Conservation (phyloP, 2,888 invertebrate genomes). For the Brachypterus glaber region DNA sequence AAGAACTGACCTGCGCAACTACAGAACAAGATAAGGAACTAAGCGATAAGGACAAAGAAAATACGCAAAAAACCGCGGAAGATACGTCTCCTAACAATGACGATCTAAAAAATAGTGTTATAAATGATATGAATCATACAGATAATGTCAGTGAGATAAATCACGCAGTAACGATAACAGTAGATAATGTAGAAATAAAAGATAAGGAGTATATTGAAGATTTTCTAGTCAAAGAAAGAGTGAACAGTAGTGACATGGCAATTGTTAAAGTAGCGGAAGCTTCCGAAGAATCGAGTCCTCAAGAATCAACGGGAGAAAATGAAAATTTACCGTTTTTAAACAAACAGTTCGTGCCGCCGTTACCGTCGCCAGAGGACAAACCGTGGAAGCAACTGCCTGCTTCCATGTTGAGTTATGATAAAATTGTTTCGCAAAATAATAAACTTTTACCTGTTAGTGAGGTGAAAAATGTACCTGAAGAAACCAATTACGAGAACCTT, state of each 20-base stretch:
- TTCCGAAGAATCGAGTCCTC: conserved; percentile 12
- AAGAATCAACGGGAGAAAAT: conserved; percentile 10
- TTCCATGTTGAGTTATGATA: conserved; percentile 26
- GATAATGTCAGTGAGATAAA: conserved; percentile 2
- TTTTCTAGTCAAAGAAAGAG: conserved; percentile 12
- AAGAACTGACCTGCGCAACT: conserved; percentile 39
- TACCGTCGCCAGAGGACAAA: conserved; percentile 40
- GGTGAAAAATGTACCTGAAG: conserved; percentile 4
- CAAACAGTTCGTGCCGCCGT: conserved; percentile 29
- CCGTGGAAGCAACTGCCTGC: conserved; percentile 37
- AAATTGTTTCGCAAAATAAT: conserved; percentile 14
- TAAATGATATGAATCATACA: neutral
- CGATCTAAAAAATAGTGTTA: conserved; percentile 12
- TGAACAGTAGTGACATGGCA: conserved; percentile 1
- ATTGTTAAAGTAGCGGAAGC: conserved; percentile 8
- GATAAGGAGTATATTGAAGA: conserved; percentile 5
- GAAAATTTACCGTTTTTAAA: conserved; percentile 11
- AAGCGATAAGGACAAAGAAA: neutral
- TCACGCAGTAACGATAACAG: too few relatives aligned
- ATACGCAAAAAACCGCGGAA: conserved; percentile 9
- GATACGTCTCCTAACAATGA: conserved; percentile 6
- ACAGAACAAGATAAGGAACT: conserved; percentile 23
- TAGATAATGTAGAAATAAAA: neutral
- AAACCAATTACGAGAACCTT: conserved; percentile 2
- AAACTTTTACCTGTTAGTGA: conserved; percentile 4